Base-by-base conservation (phyloP, 2,888 invertebrate species). In the Autographa pulchrina region DNA sequence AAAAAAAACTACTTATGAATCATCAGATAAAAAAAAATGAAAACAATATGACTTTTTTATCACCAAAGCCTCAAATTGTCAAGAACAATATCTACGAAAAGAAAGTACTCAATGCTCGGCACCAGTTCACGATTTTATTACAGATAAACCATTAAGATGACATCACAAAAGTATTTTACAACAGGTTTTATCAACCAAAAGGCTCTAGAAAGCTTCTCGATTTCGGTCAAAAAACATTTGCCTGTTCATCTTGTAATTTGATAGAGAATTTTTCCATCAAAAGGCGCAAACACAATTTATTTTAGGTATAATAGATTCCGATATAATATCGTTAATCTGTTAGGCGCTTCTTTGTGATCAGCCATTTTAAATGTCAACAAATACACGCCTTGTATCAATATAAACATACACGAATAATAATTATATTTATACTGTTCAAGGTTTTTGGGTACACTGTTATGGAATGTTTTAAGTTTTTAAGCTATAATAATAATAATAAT, bases 231-330 rank as follows among this genome's bases (percentile, higher is more conserved):
- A 70, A 70, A 83, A 77, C 72, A 52, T 18, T 74, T 69, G 59
- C 72, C 76, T 68, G 72, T 66, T 48, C 18, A 56, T 18, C 66
- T 8, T 41, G 69, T 77, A 81, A 77, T 73, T 73, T 70, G 65
- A 81, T 82, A 75, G 69, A 71, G 64, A 74, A 63, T 69, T 72
- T 76, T 35, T 80, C 69, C 68, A 77, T 73, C 73, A 76, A 69
- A 82, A 65, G 69, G 60, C 43, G 78, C 72, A 81, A 85, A 81
- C 79, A 82, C 68, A 72, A 82, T 84, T 82, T 81, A 74, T 76
- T 75, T 78, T 74, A 59, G 60, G 73, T 76, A 74, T 74, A 82
- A 73, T 74, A 48, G 56, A 52, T 52, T 78, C 75, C 80, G 65
- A 80, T 82, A 67, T 65, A 70, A 78, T 63, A 75, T 71, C 62